Evolutionary conservation across 2,797 vertebrate genomes (phyloP).

Genomic region (Gambusia yucatana): DNA sequence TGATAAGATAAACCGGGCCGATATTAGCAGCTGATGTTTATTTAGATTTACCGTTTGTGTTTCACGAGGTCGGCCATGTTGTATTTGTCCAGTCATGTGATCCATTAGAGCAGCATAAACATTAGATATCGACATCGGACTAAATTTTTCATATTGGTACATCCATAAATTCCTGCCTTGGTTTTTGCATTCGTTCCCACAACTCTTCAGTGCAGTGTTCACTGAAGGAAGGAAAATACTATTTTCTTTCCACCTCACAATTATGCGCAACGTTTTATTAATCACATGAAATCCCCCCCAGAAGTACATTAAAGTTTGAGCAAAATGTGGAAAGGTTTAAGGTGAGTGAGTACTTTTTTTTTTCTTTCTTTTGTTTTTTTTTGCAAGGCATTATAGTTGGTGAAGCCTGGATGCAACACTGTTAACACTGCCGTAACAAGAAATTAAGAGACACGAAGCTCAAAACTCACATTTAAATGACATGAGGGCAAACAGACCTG

Average conservation of each 20-base stretch:
- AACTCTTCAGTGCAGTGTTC: neutral
- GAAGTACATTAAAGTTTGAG: neutral
- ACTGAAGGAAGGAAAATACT: neutral
- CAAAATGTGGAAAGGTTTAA: neutral
- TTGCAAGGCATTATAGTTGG: neutral
- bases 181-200: neutral
- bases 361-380: neutral
- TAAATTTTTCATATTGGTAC: neutral
- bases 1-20: neutral
- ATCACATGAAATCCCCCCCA: neutral
- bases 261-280: neutral
- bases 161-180: neutral
- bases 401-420: conserved; percentile 67
- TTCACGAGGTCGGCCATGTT: neutral
- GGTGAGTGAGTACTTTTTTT: neutral
- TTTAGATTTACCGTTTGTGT: neutral
- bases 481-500: conserved; percentile 31
- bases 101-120: neutral
- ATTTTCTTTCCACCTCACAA: neutral
- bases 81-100: neutral
- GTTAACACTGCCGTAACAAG: conserved; percentile 52
- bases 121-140: neutral
- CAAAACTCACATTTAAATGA: conserved; percentile 30
- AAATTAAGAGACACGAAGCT: conserved; percentile 57
- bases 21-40: neutral